A percentile compares a stretch with the other conserved stretches of the same genome.
Conservation (phyloP, 2,113 vertebrate genomes). For the Oostethus manadensis region DNA sequence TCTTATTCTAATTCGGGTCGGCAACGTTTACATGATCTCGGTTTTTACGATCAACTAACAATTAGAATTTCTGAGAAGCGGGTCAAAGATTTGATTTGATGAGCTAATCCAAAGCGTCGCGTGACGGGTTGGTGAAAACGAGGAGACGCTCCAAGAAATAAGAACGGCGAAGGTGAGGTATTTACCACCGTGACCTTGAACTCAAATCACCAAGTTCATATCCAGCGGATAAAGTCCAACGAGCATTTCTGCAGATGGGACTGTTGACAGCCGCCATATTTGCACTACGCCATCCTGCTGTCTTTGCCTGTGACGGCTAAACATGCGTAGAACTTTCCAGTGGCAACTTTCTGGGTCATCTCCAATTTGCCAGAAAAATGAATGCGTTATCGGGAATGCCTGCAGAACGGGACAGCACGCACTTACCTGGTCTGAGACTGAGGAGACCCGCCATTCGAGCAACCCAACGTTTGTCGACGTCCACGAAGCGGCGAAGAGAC, state of each 20-base stretch:
- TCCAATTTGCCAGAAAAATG: conserved; percentile 20
- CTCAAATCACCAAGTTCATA: neutral
- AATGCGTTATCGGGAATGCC: conserved; percentile 20
- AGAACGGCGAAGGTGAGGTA: neutral
- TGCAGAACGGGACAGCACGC: conserved; percentile 18
- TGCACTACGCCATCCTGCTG: conserved; percentile 36
- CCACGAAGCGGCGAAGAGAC: conserved; percentile 50
- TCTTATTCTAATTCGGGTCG: neutral
- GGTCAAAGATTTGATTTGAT: neutral
- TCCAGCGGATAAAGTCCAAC: neutral
- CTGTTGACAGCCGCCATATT: conserved; percentile 45
- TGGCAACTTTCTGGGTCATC: conserved; percentile 35
- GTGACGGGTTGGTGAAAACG: neutral
- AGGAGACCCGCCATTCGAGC: conserved; percentile 27
- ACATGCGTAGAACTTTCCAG: conserved; percentile 46
- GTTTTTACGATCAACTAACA: neutral
- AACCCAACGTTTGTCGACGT: conserved; percentile 47
- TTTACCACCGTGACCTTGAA: neutral
- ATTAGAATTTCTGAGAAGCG: neutral
- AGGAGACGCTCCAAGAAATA: neutral
- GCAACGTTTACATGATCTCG: neutral
- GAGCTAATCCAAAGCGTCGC: neutral
- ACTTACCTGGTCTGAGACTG: conserved; percentile 61
- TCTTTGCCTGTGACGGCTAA: conserved; percentile 26
- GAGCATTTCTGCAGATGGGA: conserved; percentile 21